Evolutionary conservation across 1,140 invertebrate genomes (phyloP), one percentile per base, ranked within the genome.

Genomic region (Listronotus bonariensis): DNA sequence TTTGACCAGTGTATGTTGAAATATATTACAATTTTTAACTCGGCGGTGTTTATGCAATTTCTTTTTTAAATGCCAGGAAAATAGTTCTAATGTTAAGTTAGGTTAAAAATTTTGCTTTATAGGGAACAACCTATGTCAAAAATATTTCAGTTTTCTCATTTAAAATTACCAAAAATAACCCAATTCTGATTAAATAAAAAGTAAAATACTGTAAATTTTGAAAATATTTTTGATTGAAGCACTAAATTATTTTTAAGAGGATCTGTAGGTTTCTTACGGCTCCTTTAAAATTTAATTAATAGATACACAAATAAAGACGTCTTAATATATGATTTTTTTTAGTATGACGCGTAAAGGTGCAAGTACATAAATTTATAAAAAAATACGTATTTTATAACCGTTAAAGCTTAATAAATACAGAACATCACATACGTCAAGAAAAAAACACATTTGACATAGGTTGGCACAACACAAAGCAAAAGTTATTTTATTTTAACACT

Each of bases 1-100:
- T 45, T 36, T 36, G 34, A 36, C 8, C 34, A 36, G 34, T 45
- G 14, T 45, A 18, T 18, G n/a, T 26, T 43, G 20, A 43, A 45
- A 45, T 32, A 10, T 7, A n/a, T 32, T 41, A 17, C 14, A 41
- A 32, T 40, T 54, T 54, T 43, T 43, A 32, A 43, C 54, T 45
- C 56, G 36, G 46, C 45, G 53, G 53, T 73, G 68, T 73, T 72
- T 71, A 70, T 72, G 72, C 58, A 73, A 72, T 70, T 65, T 73
- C 62, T 68, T 69, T 65, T 69, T 20, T 49, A 69, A 72, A 74
- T 70, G 69, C 71, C 68, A 73, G 67, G 59, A 68, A 64, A 48
- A 73, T 72, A 74, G 61, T 67, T 73, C 64, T 72, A 70, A 67
- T 67, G 62, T 72, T 71, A 68, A 70, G 67, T 72, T 75, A 74